Evolutionary conservation across 2,113 vertebrate genomes (phyloP).

Genomic region (Myocastor coypus): DNA sequence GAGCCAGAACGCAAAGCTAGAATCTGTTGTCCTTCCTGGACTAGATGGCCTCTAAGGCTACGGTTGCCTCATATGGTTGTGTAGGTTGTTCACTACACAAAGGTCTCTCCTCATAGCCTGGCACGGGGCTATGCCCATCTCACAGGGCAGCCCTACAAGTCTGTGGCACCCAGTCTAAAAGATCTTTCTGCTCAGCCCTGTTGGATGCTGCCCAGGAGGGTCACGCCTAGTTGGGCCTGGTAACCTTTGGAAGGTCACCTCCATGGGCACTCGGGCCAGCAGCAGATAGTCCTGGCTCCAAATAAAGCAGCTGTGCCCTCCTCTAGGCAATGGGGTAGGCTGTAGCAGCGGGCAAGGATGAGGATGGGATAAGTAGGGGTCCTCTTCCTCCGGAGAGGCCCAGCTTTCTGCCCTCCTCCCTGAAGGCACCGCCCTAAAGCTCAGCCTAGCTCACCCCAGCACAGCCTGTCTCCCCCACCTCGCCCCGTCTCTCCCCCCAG

Average conservation of each 20-base stretch:
- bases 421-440: not conserved
- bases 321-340: not conserved
- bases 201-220: not conserved
- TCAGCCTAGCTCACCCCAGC: not conserved
- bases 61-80: not conserved
- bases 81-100: not conserved
- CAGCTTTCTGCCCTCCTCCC: not conserved
- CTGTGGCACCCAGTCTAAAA: not conserved
- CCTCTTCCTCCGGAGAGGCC: not conserved
- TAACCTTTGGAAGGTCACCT: not conserved
- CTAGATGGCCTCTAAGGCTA: not conserved
- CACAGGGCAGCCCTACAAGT: not conserved
- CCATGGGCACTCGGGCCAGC: not conserved
- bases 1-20: not conserved
- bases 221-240: not conserved
- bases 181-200: not conserved
- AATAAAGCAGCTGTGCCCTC: not conserved
- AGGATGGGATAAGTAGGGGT: too few relatives aligned
- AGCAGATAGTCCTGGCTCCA: not conserved
- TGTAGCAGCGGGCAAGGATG: fast-evolving
- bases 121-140: not conserved
- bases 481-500: constrained; percentile 76
- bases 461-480: fast-evolving
- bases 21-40: not conserved
- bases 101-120: not conserved